These are phyloP conservation scores for Andrena cerasifolii DNA, from an alignment of 1,140 invertebrate genomes.

Conservation along the genomic window DNA sequence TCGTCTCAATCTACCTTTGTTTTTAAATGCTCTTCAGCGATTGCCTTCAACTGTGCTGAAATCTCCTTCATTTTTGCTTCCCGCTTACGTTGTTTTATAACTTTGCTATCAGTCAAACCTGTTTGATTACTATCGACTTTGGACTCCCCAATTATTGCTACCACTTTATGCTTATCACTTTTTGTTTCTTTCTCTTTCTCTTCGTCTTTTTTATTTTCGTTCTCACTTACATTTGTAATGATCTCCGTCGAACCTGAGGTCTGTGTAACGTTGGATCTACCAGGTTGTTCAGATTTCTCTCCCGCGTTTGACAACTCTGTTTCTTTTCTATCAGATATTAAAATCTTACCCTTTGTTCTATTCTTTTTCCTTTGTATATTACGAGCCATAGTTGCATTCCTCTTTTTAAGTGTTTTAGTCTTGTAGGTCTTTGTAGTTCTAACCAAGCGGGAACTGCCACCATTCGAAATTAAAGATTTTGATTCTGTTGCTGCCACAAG, in stretches of 20 bases:
- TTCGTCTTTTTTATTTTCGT: too few species aligned
- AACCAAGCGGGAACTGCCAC: too few species aligned
- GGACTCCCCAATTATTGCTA: neutral
- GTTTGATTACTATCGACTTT: neutral
- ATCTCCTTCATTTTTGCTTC: slow-evolving; percentile 69
- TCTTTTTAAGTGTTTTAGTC: neutral
- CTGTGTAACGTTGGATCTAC: neutral
- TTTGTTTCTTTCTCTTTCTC: too few species aligned
- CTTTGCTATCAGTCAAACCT: slow-evolving; percentile 24
- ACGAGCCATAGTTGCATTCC: neutral
- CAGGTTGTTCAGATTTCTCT: neutral
- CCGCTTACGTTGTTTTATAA: slow-evolving; percentile 53
- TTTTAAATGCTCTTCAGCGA: slow-evolving; percentile 21
- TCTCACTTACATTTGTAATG: neutral
- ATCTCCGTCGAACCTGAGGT: neutral
- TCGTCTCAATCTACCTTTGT: neutral
- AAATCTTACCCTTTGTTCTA: neutral
- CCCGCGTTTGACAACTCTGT: neutral
- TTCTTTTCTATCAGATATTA: neutral
- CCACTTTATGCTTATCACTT: neutral
- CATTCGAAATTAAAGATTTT: neutral
- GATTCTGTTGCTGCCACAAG: neutral
- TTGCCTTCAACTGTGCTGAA: slow-evolving; percentile 56
- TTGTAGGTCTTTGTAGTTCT: neutral
- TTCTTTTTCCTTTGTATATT: neutral